Evolutionary conservation across 2,113 vertebrate species (phyloP).

Genomic region (Lonchura striata): DNA sequence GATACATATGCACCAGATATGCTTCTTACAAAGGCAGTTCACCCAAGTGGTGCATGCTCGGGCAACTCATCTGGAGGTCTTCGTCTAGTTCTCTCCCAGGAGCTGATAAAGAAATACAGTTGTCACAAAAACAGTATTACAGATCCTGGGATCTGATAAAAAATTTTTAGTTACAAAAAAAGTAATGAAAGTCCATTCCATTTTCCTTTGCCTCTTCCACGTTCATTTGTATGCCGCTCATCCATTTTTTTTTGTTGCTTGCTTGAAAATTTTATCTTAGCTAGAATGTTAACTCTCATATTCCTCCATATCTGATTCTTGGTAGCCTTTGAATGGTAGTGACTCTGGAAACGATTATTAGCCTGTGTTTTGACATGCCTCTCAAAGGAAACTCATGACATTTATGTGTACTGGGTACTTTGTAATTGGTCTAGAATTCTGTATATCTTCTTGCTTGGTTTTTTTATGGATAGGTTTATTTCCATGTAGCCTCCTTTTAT

Average conservation of each 20-base stretch:
- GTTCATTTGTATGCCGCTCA: slow-evolving; percentile 14
- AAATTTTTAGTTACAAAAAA: background rate
- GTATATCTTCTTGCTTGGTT: background rate
- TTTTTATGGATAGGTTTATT: background rate
- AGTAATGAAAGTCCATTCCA: background rate
- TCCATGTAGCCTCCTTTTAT: background rate
- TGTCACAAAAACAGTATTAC: background rate
- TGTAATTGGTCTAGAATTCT: background rate
- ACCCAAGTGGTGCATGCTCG: background rate
- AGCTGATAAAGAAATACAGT: background rate
- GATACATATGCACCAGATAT: background rate
- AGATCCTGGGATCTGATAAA: background rate
- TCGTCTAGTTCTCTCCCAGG: background rate
- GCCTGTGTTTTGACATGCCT: background rate
- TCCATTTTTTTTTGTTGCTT: slow-evolving; percentile 51
- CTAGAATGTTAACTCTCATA: background rate
- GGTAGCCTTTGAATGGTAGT: background rate
- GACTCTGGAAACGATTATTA: background rate
- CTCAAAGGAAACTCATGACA: background rate
- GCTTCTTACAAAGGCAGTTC: background rate
- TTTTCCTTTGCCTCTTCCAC: slow-evolving; percentile 24
- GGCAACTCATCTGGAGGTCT: background rate
- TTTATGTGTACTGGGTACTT: background rate
- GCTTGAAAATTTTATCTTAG: background rate
- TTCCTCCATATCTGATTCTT: background rate